These are phyloP conservation scores for Blastobasis lacticolella DNA, from an alignment of 2,888 invertebrate genomes.

Conservation along the genomic window DNA sequence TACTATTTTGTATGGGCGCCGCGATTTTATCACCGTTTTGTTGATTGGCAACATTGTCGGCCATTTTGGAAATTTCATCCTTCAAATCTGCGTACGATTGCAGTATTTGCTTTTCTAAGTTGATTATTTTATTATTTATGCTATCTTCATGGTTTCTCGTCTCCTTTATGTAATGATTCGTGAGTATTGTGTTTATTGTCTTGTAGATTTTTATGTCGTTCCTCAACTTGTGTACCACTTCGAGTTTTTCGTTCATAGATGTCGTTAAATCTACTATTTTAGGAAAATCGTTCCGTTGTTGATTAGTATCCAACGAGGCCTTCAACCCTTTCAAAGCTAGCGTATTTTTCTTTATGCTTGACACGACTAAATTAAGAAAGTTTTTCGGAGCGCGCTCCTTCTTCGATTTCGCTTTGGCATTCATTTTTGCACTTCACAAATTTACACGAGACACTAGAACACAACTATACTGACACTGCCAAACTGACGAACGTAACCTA, in stretches of 20 bases:
- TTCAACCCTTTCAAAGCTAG: slow-evolving; percentile 50
- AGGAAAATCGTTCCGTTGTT: slow-evolving; percentile 34
- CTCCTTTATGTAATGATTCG: slow-evolving; percentile 61
- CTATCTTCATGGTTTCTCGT: slow-evolving; percentile 52
- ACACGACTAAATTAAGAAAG: slow-evolving; percentile 43
- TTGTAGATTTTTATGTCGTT: slow-evolving; percentile 65
- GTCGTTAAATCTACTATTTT: slow-evolving; percentile 49
- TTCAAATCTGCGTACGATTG: slow-evolving; percentile 52
- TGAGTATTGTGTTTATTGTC: slow-evolving; percentile 63
- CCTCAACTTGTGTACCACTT: slow-evolving; percentile 54
- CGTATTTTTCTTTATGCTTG: slow-evolving; percentile 54
- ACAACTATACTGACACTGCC: no score
- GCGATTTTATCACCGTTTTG: slow-evolving; percentile 29
- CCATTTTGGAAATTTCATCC: slow-evolving; percentile 40
- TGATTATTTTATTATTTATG: slow-evolving; percentile 49
- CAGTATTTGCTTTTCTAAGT: slow-evolving; percentile 48
- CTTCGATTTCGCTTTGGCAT: slow-evolving; percentile 26
- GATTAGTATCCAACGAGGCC: slow-evolving; percentile 38
- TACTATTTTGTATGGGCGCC: slow-evolving; percentile 48
- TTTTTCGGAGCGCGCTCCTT: slow-evolving; percentile 21
- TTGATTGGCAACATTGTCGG: slow-evolving; percentile 38
- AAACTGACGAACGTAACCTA: no score
- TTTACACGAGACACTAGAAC: no score
- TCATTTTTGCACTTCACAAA: slow-evolving; percentile 25
- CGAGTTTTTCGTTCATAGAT: slow-evolving; percentile 60